Evolutionary conservation across 2,113 vertebrate genomes (phyloP).

Genomic region (Cyprinodon variegatus): DNA sequence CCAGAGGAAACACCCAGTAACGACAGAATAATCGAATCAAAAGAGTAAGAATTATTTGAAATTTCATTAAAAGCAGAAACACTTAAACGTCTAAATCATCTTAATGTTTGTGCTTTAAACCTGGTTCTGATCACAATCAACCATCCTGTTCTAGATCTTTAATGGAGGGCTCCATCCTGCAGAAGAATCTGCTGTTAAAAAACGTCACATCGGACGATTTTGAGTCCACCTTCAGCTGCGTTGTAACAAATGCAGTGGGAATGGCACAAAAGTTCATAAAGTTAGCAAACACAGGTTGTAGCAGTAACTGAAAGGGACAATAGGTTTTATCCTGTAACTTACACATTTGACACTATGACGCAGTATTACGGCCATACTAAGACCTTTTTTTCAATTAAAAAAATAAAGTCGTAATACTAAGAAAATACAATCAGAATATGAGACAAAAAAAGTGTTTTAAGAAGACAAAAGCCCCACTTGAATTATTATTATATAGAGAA

Average conservation of each 20-base stretch:
- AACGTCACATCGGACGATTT: slow-evolving; percentile 47
- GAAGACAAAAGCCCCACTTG: no score
- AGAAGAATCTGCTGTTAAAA: slow-evolving; percentile 64
- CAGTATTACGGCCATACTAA: no score
- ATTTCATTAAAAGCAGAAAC: neutral
- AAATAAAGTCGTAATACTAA: no score
- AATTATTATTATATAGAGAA: no score
- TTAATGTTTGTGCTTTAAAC: neutral
- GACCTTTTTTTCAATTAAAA: no score
- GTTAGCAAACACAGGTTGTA: neutral
- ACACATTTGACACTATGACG: neutral
- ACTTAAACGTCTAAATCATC: no score
- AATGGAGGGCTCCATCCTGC: slow-evolving; percentile 41
- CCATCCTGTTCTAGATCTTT: slow-evolving; percentile 41
- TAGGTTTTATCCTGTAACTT: neutral
- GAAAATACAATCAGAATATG: no score
- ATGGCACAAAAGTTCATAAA: slow-evolving; percentile 31
- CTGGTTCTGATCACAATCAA: neutral
- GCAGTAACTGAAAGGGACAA: neutral
- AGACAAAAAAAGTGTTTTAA: no score
- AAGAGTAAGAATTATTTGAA: slow-evolving; percentile 65
- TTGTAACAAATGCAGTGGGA: slow-evolving; percentile 60
- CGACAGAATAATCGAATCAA: slow-evolving; percentile 64
- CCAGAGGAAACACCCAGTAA: slow-evolving; percentile 68
- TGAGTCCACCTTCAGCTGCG: slow-evolving; percentile 67